phyloP scores from a whole-genome alignment of 2,888 invertebrate genomes.

The Lochmaea capreae region DNA sequence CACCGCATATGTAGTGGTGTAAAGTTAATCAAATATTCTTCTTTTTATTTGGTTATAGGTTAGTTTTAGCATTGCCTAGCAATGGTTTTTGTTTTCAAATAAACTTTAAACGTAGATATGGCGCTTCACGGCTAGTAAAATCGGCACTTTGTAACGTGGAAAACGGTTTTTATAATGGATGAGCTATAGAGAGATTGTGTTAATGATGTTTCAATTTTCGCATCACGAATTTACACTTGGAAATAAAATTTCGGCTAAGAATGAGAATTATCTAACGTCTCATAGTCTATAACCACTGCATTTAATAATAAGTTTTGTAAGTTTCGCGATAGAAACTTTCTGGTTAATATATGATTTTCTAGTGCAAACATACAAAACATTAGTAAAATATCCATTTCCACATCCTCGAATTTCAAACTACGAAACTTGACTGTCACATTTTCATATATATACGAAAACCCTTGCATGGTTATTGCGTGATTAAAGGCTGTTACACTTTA shows the following conservation, averaged over 20 bases:
- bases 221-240: background rate
- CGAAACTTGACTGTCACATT: background rate
- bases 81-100: no score
- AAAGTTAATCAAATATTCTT: no score
- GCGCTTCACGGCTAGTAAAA: no score
- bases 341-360: constrained; percentile 13
- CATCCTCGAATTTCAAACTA: constrained; percentile 13
- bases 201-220: background rate
- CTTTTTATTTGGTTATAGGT: no score
- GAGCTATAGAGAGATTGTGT: background rate
- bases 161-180: no score
- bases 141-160: no score
- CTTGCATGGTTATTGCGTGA: background rate
- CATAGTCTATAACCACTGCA: constrained; percentile 1
- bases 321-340: background rate
- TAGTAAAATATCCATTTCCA: constrained; percentile 1
- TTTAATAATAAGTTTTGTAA: constrained; percentile 9
- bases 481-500: background rate
- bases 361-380: constrained; percentile 9
- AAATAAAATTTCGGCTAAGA: background rate
- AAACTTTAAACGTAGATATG: no score
- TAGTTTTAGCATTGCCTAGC: no score
- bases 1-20: no score
- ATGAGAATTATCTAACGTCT: background rate
- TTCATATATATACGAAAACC: background rate